Evolutionary conservation across 2,797 vertebrate species (phyloP).

Genomic region (Esox lucius): DNA sequence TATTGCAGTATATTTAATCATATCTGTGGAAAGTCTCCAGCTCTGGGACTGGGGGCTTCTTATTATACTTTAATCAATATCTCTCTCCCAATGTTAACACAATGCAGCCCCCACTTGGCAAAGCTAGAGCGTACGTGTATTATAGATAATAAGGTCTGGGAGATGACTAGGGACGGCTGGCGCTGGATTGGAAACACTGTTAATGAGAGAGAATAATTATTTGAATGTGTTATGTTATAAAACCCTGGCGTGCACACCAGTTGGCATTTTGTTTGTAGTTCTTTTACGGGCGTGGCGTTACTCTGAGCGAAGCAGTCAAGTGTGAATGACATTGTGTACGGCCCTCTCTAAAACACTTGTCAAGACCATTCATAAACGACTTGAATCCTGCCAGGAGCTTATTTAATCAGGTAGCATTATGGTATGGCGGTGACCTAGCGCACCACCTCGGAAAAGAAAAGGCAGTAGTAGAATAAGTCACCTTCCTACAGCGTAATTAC

Average conservation of each 20-base stretch:
- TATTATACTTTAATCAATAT: constrained; percentile 81
- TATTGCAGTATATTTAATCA: constrained; percentile 69
- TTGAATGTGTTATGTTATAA: constrained; percentile 7
- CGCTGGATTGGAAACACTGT: constrained; percentile 32
- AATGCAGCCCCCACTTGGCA: constrained; percentile 60
- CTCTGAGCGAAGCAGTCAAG: neutral
- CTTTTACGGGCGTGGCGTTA: neutral
- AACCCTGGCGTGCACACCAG: constrained; percentile 16
- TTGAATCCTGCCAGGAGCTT: constrained; percentile 18
- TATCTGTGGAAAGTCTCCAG: constrained; percentile 58
- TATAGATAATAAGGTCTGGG: constrained; percentile 6
- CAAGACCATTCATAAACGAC: neutral
- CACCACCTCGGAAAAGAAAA: constrained; percentile 50
- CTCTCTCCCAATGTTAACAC: constrained; percentile 69
- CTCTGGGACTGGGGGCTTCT: constrained; percentile 68
- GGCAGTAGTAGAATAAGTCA: constrained; percentile 62
- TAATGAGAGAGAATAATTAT: constrained; percentile 23
- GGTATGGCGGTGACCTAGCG: constrained; percentile 52
- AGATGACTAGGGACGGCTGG: neutral
- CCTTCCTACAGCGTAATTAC: constrained; percentile 71
- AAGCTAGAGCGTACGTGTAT: constrained; percentile 37
- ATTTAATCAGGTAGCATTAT: constrained; percentile 37
- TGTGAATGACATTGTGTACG: neutral
- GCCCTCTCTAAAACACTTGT: neutral
- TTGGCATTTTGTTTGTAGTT: constrained; percentile 6